Evolutionary conservation across 2,888 invertebrate genomes (phyloP), one percentile per base, ranked within the genome.

Genomic region (Diarsia dahlii): DNA sequence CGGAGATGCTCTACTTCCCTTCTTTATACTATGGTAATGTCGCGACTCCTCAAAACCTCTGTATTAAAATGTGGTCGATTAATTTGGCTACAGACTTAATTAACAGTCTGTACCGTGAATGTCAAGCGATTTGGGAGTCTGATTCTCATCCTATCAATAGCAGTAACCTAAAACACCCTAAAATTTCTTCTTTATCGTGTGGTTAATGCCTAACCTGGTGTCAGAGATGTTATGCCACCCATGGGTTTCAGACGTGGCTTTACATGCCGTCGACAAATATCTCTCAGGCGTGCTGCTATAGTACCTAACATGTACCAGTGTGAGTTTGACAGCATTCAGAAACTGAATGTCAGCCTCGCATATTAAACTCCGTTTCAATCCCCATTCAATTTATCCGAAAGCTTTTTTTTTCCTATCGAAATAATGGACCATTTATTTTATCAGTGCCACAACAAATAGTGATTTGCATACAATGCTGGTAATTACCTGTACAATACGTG

Each of bases 381-480:
- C 34, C n/a, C 13, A 78, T 60, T 73, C 10, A 64, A 65, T 65
- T 65, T 39, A 48, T 48, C 50, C 23, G 54, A 34, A 72, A 39
- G 0, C 8, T 63, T 63, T 78, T 73, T 80, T 78, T 69, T 72
- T 63, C 52, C 56, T 75, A 75, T 72, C 34, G 45, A 20, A 69
- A 69, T 66, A 75, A 74, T 76, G 64, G 65, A 45, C 66, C 64
- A 73, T 77, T 76, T 83, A 79, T 67, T 78, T 79, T 74, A 84
- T 87, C 82, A 80, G 52, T 64, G 63, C n/a, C 54, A 39, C 65
- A 77, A 74, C 76, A 80, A 82, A 81, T 69, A 83, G 62, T 75
- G 63, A 86, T 87, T 87, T 87, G 80, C 86, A 87, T 87, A 87
- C 87, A 87, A 87, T 86, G 74, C 72, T 23, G 23, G 85, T 77